phyloP scores from a whole-genome alignment of 1,140 invertebrate genomes.

The Saccostrea echinata region DNA sequence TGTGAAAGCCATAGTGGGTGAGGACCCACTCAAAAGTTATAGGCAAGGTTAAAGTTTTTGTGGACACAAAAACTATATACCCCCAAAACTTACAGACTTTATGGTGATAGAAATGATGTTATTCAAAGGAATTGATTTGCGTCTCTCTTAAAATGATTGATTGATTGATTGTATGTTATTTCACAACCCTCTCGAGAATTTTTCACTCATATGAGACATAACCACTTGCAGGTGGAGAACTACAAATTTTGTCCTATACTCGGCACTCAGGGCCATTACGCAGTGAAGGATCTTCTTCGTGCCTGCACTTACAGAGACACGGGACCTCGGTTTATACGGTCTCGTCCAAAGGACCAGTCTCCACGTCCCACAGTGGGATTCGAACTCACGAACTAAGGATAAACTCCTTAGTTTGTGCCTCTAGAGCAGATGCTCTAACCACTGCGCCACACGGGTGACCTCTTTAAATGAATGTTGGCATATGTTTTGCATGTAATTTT shows the following conservation, averaged over 20 bases:
- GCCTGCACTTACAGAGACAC: not conserved
- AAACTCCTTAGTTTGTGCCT: not conserved
- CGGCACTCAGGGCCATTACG: not conserved
- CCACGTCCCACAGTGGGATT: not conserved
- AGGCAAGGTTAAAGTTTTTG: too few relatives aligned
- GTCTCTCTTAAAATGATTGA: conserved; percentile 9
- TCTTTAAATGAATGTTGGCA: not conserved
- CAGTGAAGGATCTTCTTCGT: not conserved
- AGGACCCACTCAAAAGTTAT: too few relatives aligned
- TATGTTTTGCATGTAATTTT: conserved; percentile 6
- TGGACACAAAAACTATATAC: too few relatives aligned
- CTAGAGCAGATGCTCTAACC: not conserved
- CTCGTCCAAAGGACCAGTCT: conserved; percentile 1
- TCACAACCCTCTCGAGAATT: not conserved
- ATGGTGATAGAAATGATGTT: too few relatives aligned
- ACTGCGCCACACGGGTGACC: not conserved
- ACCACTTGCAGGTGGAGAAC: not conserved
- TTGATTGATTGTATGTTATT: conserved; percentile 6
- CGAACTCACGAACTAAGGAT: not conserved
- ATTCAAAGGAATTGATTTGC: not conserved
- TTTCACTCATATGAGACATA: not conserved
- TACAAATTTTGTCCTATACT: conserved; percentile 14
- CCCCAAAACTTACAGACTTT: too few relatives aligned
- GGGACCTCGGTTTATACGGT: not conserved
- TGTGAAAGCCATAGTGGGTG: too few relatives aligned